Base-by-base conservation (phyloP, 2,113 vertebrate genomes). In the Chaetodon trifascialis region DNA sequence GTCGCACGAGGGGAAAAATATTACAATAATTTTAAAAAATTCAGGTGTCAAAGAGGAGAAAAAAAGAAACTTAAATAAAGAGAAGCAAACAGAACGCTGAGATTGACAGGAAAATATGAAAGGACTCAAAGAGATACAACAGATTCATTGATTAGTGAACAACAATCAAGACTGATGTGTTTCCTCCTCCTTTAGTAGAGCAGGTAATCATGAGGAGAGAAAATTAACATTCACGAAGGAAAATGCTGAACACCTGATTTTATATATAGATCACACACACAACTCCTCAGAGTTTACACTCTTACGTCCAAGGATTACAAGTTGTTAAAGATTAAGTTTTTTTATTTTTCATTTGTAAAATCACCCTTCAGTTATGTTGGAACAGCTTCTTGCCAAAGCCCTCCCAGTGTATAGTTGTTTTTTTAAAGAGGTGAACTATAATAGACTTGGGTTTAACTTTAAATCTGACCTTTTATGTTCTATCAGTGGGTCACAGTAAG, bases 81-180 rank as follows among this genome's bases (percentile, higher is more conserved):
- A 58, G 51, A 70, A 74, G n/a, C 3, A 12, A 73, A 59, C 1
- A 11, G 4, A 76, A 71, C 23, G 14, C 17, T 80, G 49, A 47
- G 38, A 52, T n/a, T 17, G 34, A 64, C n/a, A 11, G 23, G 51
- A 71, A 82, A 87, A 77, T 76, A 82, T 14, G 52, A 62, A 77
- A 73, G 34, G 49, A 91, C 21, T 67, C 1, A 3, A 73, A 70
- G 65, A 70, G 38, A 72, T 46, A 65, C 68, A 58, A 73, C 78
- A 94, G 88, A 95, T 94, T 93, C 91, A 93, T 84, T 79, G 84
- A 90, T 88, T 94, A 77, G 76, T 78, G 77, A 89, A 87, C 66
- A 84, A 89, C 87, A 94, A 93, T 88, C 85, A 83, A 86, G 88
- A 88, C 63, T 73, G 64, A 89, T 62, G 70, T 76, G 74, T 83